These are phyloP conservation scores for Sceloporus undulatus DNA, from an alignment of 2,113 vertebrate species.

Conservation along the genomic window DNA sequence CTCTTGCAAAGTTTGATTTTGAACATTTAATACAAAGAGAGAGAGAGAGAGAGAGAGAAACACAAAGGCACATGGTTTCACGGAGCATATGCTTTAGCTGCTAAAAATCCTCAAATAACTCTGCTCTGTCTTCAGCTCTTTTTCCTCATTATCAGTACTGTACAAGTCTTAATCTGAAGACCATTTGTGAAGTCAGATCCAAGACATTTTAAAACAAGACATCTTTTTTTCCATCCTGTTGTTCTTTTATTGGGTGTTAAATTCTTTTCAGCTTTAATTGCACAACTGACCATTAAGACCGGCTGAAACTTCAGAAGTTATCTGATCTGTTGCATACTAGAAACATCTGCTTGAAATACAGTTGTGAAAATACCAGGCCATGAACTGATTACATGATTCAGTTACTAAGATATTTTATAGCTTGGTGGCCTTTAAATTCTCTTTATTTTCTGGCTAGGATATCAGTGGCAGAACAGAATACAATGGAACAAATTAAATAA, in stretches of 20 bases:
- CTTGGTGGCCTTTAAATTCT: slow-evolving; percentile 27
- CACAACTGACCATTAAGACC: slow-evolving; percentile 28
- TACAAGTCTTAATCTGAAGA: background rate
- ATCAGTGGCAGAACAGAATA: slow-evolving; percentile 18
- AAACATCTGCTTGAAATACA: slow-evolving; percentile 48
- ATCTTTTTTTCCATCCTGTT: slow-evolving; percentile 9
- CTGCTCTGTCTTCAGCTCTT: background rate
- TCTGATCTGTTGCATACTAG: slow-evolving; percentile 30
- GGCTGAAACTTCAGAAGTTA: slow-evolving; percentile 27
- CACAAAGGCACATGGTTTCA: background rate
- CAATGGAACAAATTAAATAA: background rate
- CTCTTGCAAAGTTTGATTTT: background rate
- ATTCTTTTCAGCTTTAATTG: slow-evolving; percentile 37
- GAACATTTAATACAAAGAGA: too few relatives aligned
- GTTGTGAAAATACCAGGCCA: slow-evolving; percentile 14
- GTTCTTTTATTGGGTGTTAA: slow-evolving; percentile 40
- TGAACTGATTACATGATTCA: slow-evolving; percentile 5
- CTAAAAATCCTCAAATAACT: slow-evolving; percentile 1
- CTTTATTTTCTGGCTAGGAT: slow-evolving; percentile 20
- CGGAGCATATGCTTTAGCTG: background rate
- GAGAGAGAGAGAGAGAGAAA: background rate
- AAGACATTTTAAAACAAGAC: slow-evolving; percentile 14
- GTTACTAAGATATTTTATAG: slow-evolving; percentile 23
- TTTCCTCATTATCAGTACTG: background rate
- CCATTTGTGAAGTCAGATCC: background rate